phyloP scores from a whole-genome alignment of 1,140 invertebrate species.

The Bombyx mandarina region DNA sequence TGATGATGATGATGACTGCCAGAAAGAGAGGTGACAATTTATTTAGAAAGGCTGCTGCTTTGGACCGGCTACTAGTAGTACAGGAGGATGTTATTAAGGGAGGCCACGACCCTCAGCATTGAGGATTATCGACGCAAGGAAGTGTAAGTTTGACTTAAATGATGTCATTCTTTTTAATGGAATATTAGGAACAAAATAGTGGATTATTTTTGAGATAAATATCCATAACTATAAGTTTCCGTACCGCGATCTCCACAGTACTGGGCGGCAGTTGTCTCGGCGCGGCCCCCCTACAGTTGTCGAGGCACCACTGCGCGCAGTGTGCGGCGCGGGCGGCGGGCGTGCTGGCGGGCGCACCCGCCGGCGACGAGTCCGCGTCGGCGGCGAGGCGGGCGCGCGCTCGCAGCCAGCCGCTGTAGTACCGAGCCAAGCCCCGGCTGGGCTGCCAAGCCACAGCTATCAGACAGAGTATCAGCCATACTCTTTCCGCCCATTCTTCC shows the following conservation, averaged over 20 bases:
- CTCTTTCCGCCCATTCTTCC: conserved; percentile 82
- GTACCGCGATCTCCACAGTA: conserved; percentile 92
- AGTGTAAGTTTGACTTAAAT: no score
- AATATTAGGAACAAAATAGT: no score
- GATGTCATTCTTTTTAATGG: no score
- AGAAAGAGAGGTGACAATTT: no score
- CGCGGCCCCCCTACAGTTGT: conserved; percentile 91
- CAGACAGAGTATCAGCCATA: conserved; percentile 92
- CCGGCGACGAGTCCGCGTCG: conserved; percentile 2
- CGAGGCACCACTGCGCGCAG: conserved; percentile 94
- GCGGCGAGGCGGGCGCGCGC: conserved; percentile 24
- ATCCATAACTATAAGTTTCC: conserved; percentile 25
- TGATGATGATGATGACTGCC: no score
- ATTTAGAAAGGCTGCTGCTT: no score
- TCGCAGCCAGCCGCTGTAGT: conserved; percentile 65
- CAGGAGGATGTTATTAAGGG: no score
- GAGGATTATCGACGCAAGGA: no score
- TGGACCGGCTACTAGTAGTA: no score
- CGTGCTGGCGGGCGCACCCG: conserved; percentile 18
- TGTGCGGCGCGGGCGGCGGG: conserved; percentile 66
- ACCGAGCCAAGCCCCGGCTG: conserved; percentile 85
- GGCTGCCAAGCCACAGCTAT: conserved; percentile 94
- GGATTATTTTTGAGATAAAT: not conserved
- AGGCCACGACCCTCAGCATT: no score
- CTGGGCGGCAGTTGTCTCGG: conserved; percentile 89